These are phyloP conservation scores for Tiliacea citrago DNA, from an alignment of 2,888 invertebrate genomes.

Conservation along the genomic window DNA sequence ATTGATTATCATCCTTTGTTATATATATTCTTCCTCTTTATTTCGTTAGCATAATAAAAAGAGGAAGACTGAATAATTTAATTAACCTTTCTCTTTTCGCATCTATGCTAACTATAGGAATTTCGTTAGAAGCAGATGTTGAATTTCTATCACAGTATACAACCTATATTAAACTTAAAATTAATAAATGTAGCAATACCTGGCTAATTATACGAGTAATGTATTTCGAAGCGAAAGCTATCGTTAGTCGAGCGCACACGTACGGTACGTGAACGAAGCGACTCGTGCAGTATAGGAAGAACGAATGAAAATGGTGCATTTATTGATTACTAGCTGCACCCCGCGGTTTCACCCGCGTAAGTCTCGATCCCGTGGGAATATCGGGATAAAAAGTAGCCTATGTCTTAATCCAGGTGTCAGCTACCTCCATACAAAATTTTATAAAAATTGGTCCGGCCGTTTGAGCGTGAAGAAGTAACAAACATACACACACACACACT, in stretches of 20 bases:
- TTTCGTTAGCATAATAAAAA: neutral
- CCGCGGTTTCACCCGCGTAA: no score
- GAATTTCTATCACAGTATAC: neutral
- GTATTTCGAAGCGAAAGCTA: slow-evolving; percentile 44
- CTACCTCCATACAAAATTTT: no score
- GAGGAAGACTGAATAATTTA: neutral
- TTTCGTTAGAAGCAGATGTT: neutral
- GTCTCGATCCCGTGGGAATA: no score
- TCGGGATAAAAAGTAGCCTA: no score
- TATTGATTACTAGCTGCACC: no score
- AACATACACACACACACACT: no score
- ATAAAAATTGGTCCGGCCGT: no score
- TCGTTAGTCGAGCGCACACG: slow-evolving; percentile 30
- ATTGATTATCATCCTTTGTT: neutral
- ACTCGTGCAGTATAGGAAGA: neutral
- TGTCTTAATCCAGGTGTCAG: no score
- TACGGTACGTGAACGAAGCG: slow-evolving; percentile 39
- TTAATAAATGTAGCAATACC: slow-evolving; percentile 24
- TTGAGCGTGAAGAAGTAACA: no score
- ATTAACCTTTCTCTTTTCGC: no score
- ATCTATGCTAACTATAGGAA: neutral
- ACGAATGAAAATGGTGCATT: slow-evolving; percentile 20
- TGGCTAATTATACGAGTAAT: slow-evolving; percentile 55
- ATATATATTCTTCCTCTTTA: neutral
- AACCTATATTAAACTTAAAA: neutral